Evolutionary conservation across 92 coral and sea anemone genomes (phyloP), one percentile per base, ranked within the genome.

Genomic region (Nematostella vectensis): DNA sequence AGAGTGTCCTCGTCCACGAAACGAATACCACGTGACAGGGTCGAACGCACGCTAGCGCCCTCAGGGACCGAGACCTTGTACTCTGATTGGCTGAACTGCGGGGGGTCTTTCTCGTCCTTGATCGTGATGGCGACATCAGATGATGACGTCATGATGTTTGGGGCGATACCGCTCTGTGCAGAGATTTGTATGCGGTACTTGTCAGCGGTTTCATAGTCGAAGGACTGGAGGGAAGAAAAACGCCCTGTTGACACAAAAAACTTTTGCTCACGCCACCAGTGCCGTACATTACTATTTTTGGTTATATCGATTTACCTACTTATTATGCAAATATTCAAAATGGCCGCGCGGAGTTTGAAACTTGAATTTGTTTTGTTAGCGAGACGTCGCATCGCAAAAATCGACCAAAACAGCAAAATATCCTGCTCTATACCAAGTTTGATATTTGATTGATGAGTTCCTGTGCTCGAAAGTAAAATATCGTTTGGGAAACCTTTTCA

Each of bases 171-270:
- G 56, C 83, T 79, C 8, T 6, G 6, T 6, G 86, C 87, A 21
- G 56, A 63, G 3, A 78, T 83, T 42, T 63, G 55, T 19, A 82
- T 60, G 22, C 53, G 50, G 43, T 75, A 80, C 48, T 47, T 48
- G 47, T 70, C 68, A 27, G 58, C 71, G 11, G 63, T 43, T 59
- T 85, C 95, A 63, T 85, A 85, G 31, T 85, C 79, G 52, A 85
- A 85, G 15, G 40, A 33, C 40, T 6, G 8, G 6, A 33, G 40
- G 6, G 40, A 33, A 6, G 40, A 33, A 33, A 33, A 15, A 6
- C 15, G 8, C 40, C 40, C 40, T 33, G 40, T 33, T 6, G 15
- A 33, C n/a, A n/a, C n/a, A n/a, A n/a, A n/a, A n/a, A n/a, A n/a
- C n/a, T n/a, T n/a, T n/a, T n/a, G n/a, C n/a, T n/a, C n/a, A n/a